Evolutionary conservation across 1,140 invertebrate species (phyloP).

Genomic region (Druon quercuslanigerum): DNA sequence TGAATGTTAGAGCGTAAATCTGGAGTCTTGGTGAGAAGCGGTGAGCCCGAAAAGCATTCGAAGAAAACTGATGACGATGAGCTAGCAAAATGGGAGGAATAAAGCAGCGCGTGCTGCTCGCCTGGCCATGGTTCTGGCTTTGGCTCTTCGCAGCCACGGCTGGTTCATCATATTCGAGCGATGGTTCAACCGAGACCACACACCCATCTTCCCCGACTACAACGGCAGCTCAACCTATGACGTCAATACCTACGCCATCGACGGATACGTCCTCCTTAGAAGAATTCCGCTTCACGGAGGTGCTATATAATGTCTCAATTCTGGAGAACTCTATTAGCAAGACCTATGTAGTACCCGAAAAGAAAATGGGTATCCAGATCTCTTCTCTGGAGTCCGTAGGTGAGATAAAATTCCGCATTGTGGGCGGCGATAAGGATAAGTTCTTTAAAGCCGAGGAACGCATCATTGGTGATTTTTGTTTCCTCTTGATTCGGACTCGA

Average conservation of each 20-base stretch:
- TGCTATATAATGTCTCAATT: slow-evolving; percentile 92
- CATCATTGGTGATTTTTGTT: slow-evolving; percentile 94
- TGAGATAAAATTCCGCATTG: slow-evolving; percentile 88
- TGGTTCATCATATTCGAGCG: slow-evolving; percentile 61
- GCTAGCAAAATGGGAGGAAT: slow-evolving; percentile 72
- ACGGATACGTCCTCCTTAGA: slow-evolving; percentile 50
- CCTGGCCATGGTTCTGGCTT: slow-evolving; percentile 71
- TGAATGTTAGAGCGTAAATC: slow-evolving; percentile 27
- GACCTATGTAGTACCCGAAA: slow-evolving; percentile 82
- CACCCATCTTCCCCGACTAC: slow-evolving; percentile 1
- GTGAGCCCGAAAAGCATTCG: slow-evolving; percentile 3
- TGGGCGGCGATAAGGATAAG: slow-evolving; percentile 88
- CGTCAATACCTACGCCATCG: slow-evolving; percentile 45
- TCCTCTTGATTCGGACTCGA: slow-evolving; percentile 90
- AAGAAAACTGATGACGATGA: slow-evolving; percentile 62
- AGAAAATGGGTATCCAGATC: slow-evolving; percentile 82
- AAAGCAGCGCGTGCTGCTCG: slow-evolving; percentile 67
- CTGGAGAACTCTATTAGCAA: slow-evolving; percentile 93
- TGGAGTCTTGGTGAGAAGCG: slow-evolving; percentile 35
- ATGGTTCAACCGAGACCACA: slow-evolving; percentile 8
- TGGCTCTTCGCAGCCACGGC: slow-evolving; percentile 67
- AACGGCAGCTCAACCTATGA: slow-evolving; percentile 55
- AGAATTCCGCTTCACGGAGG: slow-evolving; percentile 82
- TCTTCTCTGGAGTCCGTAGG: slow-evolving; percentile 76
- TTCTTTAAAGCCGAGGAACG: slow-evolving; percentile 95